Evolutionary conservation across 2,113 vertebrate genomes (phyloP).

Genomic region (Synchiropus splendidus): DNA sequence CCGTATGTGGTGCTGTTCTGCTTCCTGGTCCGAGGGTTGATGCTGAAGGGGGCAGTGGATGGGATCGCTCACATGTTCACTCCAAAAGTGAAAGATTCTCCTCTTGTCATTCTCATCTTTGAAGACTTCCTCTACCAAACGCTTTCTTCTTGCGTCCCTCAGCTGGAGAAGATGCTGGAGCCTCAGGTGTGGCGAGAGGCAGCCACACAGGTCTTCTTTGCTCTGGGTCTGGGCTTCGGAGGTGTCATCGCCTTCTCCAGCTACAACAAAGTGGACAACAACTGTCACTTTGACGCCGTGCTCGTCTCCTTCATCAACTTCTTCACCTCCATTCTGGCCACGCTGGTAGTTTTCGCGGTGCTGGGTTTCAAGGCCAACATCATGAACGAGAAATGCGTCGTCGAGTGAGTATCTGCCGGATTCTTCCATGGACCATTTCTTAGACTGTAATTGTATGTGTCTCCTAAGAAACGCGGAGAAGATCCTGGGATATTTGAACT

Average conservation of each 20-base stretch:
- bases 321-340: constrained; percentile 90
- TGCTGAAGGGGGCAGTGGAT: constrained; percentile 89
- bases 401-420: constrained; percentile 81
- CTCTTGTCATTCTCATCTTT: too few relatives aligned
- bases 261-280: constrained; percentile 98
- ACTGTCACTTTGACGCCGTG: constrained; percentile 95
- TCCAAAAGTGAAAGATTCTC: constrained; percentile 74
- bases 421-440: too few relatives aligned
- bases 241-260: constrained; percentile 98
- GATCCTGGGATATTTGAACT: constrained; percentile 86
- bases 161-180: constrained; percentile 99
- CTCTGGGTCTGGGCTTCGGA: constrained; percentile 90
- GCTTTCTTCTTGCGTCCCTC: background rate
- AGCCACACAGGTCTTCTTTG: constrained; percentile 96
- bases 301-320: constrained; percentile 97
- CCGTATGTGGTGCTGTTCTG: constrained; percentile 94
- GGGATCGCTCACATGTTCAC: constrained; percentile 98
- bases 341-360: constrained; percentile 94
- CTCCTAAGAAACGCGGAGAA: constrained; percentile 83
- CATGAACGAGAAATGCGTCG: constrained; percentile 96
- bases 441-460: too few relatives aligned
- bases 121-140: too few relatives aligned
- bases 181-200: constrained; percentile 95
- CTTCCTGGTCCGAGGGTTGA: constrained; percentile 86
- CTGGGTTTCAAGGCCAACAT: constrained; percentile 98